These are phyloP conservation scores for Brachypalpus laphriformis DNA, from an alignment of 2,888 invertebrate genomes.

Conservation along the genomic window DNA sequence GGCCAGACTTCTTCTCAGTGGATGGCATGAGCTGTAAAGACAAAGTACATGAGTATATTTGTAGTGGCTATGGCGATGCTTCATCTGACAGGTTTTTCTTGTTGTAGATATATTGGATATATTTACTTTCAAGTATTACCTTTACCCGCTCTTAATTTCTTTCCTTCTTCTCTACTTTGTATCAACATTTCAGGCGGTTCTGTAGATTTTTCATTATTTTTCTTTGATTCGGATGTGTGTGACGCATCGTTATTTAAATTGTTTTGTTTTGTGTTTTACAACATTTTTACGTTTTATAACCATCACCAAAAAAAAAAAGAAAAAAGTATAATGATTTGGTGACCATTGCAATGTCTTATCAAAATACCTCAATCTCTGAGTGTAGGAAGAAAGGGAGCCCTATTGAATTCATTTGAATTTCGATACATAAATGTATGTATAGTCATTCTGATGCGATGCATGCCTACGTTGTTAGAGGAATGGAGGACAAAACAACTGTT, in stretches of 20 bases:
- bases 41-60: conserved; percentile 25
- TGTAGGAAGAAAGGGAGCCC: neutral
- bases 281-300: conserved; percentile 3
- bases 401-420: neutral
- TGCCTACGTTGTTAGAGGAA: too few relatives aligned
- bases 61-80: conserved; percentile 45
- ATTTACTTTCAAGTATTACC: conserved; percentile 48
- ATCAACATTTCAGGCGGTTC: conserved; percentile 14
- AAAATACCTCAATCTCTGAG: neutral
- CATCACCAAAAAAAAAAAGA: neutral
- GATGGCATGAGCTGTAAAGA: conserved; percentile 1
- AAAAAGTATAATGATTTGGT: neutral
- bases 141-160: conserved; percentile 39
- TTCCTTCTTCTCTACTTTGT: conserved; percentile 17
- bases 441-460: too few relatives aligned
- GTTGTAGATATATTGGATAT: conserved; percentile 56
- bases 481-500: too few relatives aligned
- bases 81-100: conserved; percentile 60
- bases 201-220: neutral
- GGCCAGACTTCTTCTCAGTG: conserved; percentile 40
- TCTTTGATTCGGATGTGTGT: conserved; percentile 18
- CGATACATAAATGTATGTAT: too few relatives aligned
- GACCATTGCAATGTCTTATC: neutral
- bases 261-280: conserved; percentile 16
- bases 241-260: conserved; percentile 35